Base-by-base conservation (phyloP, 1,140 invertebrate species). In the Bombyx mori region DNA sequence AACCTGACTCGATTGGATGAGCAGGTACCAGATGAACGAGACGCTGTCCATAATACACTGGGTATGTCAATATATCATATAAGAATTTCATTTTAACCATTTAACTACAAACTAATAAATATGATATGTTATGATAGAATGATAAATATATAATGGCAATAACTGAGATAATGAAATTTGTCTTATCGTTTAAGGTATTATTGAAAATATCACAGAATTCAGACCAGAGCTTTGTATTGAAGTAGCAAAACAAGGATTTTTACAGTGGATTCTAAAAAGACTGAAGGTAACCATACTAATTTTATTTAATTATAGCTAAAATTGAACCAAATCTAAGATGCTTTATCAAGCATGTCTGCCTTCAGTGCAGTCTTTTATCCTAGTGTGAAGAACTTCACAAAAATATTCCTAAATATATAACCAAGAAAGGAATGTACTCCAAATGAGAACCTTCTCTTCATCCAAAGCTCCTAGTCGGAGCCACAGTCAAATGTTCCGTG, bases 11-110 rank as follows among this genome's bases (percentile, higher is more conserved):
- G 98, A 52, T 89, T 99, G 2, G 97, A 99, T 89, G 98, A 99
- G 88, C 90, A 88, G 61, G 92, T 97, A 5, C 96, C 97, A 82
- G 98, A 99, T 86, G 98, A 99, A 87, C 90, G 94, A 51, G 97
- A 99, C 86, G 98, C 98, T 52, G 96, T 99, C 18, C 96, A 98
- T 80, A 98, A 99, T 77, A 96, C 97, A 10, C 89, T 99, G 70
- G 94, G 95, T 94, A 68, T 43, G 10, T 44, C 44, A n/a, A 44
- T n/a, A 22, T 22, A 18, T 54, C 22, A 44, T 53, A n/a, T 12
- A 35, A 35, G 51, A 3, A 2, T 52, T 42, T 42, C 18, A 44
- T 35, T 42, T 42, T 44, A 49, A 10, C n/a, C 47, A 49, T 18
- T 49, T 22, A 10, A 22, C 5, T 49, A 49, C 7, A 49, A 7